Percentiles rank a stretch among this genome's conserved stretches.
Conservation (phyloP, 1,140 invertebrate genomes). For the Heliothis subflexa region DNA sequence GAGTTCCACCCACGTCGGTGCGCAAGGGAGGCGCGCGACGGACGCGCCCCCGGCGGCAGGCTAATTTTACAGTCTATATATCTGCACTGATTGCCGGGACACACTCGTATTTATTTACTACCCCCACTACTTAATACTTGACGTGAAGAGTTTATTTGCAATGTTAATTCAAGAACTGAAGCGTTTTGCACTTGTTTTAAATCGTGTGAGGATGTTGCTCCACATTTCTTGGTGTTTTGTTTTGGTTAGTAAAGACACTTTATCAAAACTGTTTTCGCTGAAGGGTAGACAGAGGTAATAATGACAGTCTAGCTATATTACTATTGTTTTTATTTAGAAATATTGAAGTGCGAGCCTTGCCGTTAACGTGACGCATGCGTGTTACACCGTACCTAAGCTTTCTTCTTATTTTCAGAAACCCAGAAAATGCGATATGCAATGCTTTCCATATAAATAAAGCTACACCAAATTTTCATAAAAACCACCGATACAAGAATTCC, state of each 20-base stretch:
- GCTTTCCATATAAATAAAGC: no score
- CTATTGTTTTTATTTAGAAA: no score
- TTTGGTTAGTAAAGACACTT: neutral
- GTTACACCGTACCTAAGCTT: no score
- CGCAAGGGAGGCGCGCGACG: conserved; percentile 46
- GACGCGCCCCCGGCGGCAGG: conserved; percentile 63
- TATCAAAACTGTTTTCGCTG: neutral
- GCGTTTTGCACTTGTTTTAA: conserved; percentile 30
- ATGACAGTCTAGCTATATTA: no score
- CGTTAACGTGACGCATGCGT: no score
- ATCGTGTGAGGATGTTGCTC: conserved; percentile 2
- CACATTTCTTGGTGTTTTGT: neutral
- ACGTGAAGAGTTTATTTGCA: conserved; percentile 61
- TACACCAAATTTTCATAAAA: no score
- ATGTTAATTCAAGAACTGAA: conserved; percentile 52
- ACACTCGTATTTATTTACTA: conserved; percentile 67
- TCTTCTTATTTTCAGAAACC: no score
- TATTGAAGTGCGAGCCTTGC: no score
- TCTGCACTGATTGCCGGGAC: conserved; percentile 72
- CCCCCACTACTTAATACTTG: conserved; percentile 58
- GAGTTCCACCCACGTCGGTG: conserved; percentile 63
- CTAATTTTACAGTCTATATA: conserved; percentile 76
- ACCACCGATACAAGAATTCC: no score
- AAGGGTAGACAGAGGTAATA: no score
- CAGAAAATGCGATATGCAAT: no score